Conservation (phyloP, 2,888 invertebrate species). For the Galerucella nymphaeae region DNA sequence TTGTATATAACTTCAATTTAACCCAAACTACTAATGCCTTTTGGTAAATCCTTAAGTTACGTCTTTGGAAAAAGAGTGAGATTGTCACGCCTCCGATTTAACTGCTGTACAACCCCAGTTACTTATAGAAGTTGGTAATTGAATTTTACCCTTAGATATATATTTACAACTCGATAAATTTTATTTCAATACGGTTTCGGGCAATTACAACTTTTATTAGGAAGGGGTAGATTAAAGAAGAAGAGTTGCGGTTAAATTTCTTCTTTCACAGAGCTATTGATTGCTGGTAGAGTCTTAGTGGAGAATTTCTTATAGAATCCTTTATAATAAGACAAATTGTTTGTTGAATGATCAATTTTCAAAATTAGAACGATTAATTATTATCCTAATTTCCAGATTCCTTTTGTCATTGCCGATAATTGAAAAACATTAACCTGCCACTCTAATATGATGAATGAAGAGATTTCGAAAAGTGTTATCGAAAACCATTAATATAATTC, state of each 20-base stretch:
- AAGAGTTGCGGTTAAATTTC: neutral
- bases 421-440: slow-evolving; percentile 40
- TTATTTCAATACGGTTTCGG: slow-evolving; percentile 56
- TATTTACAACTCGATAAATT: slow-evolving; percentile 63
- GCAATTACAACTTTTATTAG: slow-evolving; percentile 44
- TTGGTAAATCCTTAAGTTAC: slow-evolving; percentile 33
- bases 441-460: slow-evolving; percentile 35
- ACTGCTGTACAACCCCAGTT: slow-evolving; percentile 57
- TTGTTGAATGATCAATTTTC: neutral
- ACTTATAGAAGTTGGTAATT: slow-evolving; percentile 64
- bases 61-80: slow-evolving; percentile 53
- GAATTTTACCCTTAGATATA: slow-evolving; percentile 63
- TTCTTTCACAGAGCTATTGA: neutral
- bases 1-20: no score
- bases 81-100: slow-evolving; percentile 59
- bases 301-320: neutral
- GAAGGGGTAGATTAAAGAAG: slow-evolving; percentile 28
- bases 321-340: neutral
- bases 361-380: slow-evolving; percentile 5
- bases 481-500: slow-evolving; percentile 50
- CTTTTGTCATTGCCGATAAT: slow-evolving; percentile 31
- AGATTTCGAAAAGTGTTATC: slow-evolving; percentile 44
- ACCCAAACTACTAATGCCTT: slow-evolving; percentile 11
- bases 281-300: no score
- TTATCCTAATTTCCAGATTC: slow-evolving; percentile 2